These are phyloP conservation scores for Rotaria socialis DNA, from an alignment of 2,888 invertebrate genomes.

Conservation along the genomic window DNA sequence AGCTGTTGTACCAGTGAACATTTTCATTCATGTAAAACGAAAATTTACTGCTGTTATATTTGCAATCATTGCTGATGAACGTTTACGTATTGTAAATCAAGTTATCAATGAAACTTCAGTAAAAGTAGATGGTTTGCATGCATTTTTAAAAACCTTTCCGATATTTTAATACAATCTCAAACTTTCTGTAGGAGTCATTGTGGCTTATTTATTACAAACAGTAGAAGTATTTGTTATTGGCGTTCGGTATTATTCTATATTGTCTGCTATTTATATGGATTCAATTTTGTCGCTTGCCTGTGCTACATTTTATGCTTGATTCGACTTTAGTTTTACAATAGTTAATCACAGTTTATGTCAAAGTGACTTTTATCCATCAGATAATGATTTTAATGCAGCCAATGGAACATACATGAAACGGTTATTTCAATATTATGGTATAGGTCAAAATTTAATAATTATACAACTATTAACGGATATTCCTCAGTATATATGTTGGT, in stretches of 20 bases:
- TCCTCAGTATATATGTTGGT: neutral
- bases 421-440: neutral
- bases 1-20: neutral
- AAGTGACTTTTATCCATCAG: slow-evolving; percentile 2
- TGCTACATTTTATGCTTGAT: neutral
- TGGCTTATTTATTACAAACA: neutral
- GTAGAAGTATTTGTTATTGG: neutral
- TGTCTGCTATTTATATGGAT: neutral
- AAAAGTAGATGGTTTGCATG: neutral
- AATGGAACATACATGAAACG: neutral
- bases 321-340: neutral
- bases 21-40: neutral
- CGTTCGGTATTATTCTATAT: neutral
- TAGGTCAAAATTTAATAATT: neutral
- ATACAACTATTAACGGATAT: neutral
- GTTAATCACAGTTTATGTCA: neutral
- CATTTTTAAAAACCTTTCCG: neutral
- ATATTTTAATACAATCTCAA: neutral
- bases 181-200: neutral
- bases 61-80: slow-evolving; percentile 3
- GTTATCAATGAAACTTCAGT: neutral
- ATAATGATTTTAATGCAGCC: neutral
- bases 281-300: neutral
- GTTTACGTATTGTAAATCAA: neutral
- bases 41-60: slow-evolving; percentile 5